These are phyloP conservation scores for Acanthiza pusilla DNA, from an alignment of 2,797 vertebrate genomes.

Conservation along the genomic window DNA sequence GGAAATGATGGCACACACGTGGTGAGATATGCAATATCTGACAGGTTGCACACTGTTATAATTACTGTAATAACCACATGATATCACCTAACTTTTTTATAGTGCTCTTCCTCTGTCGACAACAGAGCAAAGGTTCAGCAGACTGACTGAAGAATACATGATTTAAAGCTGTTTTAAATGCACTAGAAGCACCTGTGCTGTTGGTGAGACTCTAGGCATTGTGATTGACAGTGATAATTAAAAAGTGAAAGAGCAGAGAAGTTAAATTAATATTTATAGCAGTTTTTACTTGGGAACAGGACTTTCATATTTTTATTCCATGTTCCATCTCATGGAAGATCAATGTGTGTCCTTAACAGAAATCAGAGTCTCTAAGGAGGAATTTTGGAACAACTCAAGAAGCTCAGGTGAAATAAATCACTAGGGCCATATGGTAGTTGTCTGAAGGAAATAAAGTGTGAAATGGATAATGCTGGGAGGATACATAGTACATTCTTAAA, in stretches of 20 bases:
- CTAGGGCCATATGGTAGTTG: neutral
- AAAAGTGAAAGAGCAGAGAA: neutral
- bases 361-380: neutral
- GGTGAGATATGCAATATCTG: neutral
- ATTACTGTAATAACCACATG: neutral
- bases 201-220: neutral
- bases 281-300: neutral
- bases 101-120: neutral
- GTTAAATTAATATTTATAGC: neutral
- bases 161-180: neutral
- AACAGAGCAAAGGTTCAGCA: neutral
- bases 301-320: neutral
- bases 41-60: neutral
- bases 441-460: neutral
- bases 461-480: neutral
- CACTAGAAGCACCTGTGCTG: neutral
- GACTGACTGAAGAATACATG: neutral
- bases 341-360: neutral
- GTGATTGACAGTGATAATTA: neutral
- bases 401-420: neutral
- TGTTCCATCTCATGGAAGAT: neutral
- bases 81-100: fast-evolving
- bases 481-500: neutral
- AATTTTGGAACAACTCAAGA: neutral
- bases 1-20: fast-evolving